Percentiles rank a stretch among this genome's conserved stretches.
Evolutionary conservation across 2,113 vertebrate species (phyloP).

Genomic region (Sardina pilchardus): DNA sequence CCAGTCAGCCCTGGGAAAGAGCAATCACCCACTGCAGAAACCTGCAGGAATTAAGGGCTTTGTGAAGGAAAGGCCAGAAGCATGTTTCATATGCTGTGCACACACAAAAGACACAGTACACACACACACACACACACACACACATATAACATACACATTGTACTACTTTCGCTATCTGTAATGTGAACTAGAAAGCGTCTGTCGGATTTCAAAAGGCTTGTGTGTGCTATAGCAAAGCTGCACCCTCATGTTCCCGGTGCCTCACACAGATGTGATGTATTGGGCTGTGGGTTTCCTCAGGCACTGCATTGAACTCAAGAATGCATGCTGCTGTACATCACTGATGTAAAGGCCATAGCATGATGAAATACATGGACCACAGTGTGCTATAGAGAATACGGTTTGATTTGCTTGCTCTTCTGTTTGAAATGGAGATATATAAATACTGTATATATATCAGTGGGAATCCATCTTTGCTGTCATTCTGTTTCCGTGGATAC

Average conservation of each 20-base stretch:
- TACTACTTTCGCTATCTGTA: too few species aligned
- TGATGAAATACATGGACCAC: not conserved
- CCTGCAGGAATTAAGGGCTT: not conserved
- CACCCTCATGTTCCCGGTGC: too few species aligned
- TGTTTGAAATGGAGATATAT: not conserved
- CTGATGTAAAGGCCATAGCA: not conserved
- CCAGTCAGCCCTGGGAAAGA: not conserved
- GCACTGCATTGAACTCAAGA: not conserved
- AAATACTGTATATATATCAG: not conserved
- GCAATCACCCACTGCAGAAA: not conserved
- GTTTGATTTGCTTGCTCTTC: not conserved
- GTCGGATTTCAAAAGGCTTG: too few species aligned
- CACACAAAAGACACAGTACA: not conserved
- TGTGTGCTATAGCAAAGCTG: too few species aligned
- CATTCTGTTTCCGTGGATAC: not conserved
- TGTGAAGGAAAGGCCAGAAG: not conserved
- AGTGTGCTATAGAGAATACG: not conserved
- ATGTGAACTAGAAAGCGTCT: too few species aligned
- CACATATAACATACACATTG: not conserved
- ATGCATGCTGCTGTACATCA: not conserved
- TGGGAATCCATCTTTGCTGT: not conserved
- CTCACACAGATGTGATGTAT: not conserved
- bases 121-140: slow-evolving; percentile 1
- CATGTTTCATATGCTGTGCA: not conserved
- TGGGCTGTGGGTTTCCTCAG: not conserved